Percentiles rank a stretch among this genome's conserved stretches.
Evolutionary conservation across 2,113 vertebrate species (phyloP).

Genomic region (Triplophysa siluroides): DNA sequence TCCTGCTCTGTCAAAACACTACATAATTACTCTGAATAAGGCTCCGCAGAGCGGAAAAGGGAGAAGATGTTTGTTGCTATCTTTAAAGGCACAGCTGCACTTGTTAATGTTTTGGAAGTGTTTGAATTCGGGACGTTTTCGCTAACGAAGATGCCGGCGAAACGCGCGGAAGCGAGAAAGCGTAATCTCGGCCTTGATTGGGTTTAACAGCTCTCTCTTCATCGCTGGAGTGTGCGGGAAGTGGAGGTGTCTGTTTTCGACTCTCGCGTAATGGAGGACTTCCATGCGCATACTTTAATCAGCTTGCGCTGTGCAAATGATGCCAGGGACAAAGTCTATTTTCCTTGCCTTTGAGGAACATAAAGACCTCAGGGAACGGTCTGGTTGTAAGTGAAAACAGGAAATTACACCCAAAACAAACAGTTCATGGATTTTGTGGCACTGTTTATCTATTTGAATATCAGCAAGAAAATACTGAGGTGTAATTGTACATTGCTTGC

Average conservation of each 20-base stretch:
- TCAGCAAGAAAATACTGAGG: background rate
- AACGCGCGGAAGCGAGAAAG: conserved; percentile 24
- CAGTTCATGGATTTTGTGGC: conserved; percentile 3
- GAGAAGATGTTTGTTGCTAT: conserved; percentile 67
- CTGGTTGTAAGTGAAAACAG: conserved; percentile 27
- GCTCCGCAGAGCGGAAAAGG: conserved; percentile 58
- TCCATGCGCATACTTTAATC: conserved; percentile 34
- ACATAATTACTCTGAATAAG: conserved; percentile 69
- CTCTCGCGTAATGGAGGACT: conserved; percentile 33
- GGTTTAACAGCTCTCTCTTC: conserved; percentile 44
- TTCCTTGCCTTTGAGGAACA: conserved; percentile 25
- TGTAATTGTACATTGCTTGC: background rate
- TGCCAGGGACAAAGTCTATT: conserved; percentile 7
- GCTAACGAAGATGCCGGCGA: conserved; percentile 32
- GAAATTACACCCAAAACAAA: conserved; percentile 41
- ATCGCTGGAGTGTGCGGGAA: conserved; percentile 41
- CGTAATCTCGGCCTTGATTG: conserved; percentile 43
- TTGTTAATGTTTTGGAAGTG: conserved; percentile 60
- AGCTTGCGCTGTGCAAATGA: conserved; percentile 17
- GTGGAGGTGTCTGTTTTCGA: conserved; percentile 47
- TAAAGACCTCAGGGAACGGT: conserved; percentile 10
- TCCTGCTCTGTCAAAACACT: conserved; percentile 68
- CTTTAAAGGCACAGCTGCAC: conserved; percentile 74
- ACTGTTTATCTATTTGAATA: conserved; percentile 22
- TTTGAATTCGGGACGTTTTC: conserved; percentile 45